Evolutionary conservation across 2,113 vertebrate species (phyloP).

Genomic region (Bolborhynchus lineola): DNA sequence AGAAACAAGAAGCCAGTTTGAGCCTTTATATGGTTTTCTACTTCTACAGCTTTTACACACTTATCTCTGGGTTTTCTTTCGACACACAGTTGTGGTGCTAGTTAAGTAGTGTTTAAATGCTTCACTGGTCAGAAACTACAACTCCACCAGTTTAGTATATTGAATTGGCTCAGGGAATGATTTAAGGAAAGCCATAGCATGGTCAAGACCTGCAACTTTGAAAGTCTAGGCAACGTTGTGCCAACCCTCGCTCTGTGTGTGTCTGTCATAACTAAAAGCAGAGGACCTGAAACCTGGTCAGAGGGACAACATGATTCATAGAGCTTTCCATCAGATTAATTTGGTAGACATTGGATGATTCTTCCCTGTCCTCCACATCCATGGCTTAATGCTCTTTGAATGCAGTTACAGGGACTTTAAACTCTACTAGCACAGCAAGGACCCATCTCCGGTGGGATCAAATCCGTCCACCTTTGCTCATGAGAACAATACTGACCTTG

Average conservation of each 20-base stretch:
- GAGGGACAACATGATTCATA: not conserved
- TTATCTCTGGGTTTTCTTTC: not conserved
- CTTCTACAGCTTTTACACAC: not conserved
- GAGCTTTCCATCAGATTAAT: not conserved
- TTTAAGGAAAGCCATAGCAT: not conserved
- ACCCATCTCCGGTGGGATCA: accelerated
- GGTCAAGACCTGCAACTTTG: accelerated
- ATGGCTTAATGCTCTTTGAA: accelerated
- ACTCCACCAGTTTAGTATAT: not conserved
- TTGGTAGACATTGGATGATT: not conserved
- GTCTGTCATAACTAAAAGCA: not conserved
- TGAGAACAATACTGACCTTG: not conserved
- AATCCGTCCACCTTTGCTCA: not conserved
- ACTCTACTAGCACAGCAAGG: not conserved
- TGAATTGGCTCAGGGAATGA: not conserved
- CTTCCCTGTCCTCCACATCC: not conserved
- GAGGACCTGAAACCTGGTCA: too few relatives aligned
- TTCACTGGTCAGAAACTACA: not conserved
- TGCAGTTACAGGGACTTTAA: not conserved
- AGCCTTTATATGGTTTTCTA: not conserved
- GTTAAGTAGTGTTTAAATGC: not conserved
- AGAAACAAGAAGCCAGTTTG: not conserved
- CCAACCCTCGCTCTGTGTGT: not conserved
- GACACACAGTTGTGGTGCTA: not conserved
- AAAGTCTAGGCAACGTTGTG: not conserved